These are phyloP conservation scores for Coturnix japonica DNA, from an alignment of 2,113 vertebrate species.

Conservation along the genomic window DNA sequence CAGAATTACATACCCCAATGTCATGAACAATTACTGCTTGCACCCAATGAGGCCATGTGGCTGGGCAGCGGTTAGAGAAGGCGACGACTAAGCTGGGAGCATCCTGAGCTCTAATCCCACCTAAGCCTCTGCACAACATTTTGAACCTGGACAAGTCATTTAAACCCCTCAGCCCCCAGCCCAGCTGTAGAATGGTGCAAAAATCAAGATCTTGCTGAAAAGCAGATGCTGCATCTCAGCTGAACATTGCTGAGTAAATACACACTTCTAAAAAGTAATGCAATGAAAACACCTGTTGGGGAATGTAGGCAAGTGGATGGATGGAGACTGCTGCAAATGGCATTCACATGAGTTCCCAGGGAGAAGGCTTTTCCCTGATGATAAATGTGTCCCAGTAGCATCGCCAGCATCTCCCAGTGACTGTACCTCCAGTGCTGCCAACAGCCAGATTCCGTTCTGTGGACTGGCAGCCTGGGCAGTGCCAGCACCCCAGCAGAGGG, in stretches of 20 bases:
- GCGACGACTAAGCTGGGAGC: not conserved
- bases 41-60: not conserved
- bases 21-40: constrained; percentile 2
- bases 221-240: constrained; percentile 31
- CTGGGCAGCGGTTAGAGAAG: constrained; percentile 7
- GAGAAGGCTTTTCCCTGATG: not conserved
- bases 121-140: constrained; percentile 44
- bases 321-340: not conserved
- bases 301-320: not conserved
- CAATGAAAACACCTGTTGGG: constrained; percentile 27
- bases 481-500: not conserved
- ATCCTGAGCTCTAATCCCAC: constrained; percentile 50
- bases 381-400: not conserved
- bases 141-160: constrained; percentile 46
- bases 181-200: constrained; percentile 33
- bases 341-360: not conserved
- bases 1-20: not conserved
- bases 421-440: not conserved
- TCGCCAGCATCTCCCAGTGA: not conserved
- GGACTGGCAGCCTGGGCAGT: not conserved
- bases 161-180: constrained; percentile 29
- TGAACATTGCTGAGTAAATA: not conserved
- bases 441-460: not conserved
- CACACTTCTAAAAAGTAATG: not conserved
- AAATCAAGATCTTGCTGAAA: constrained; percentile 23